Base-by-base conservation (phyloP, 2,113 vertebrate species). In the Drymodes brunneopygia region DNA sequence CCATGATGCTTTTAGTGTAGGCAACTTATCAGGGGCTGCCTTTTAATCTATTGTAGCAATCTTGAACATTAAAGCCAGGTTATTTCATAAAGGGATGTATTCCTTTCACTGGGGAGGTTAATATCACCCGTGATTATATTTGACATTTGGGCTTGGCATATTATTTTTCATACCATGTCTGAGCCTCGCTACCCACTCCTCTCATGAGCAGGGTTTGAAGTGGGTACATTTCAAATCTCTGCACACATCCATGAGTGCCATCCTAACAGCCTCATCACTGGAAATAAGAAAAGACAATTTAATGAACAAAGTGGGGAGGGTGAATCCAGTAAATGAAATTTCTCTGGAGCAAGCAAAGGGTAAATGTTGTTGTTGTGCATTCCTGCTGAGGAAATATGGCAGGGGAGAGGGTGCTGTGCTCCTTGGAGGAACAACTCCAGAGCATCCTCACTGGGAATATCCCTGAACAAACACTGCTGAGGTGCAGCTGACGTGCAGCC, bases 1-100 rank as follows among this genome's bases (percentile, higher is more conserved):
- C 95, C 91, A 84, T 79, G 60, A 88, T 88, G 94, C 92, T 93
- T 96, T 96, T 95, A 96, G 95, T 81, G 90, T 64, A 95, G 94
- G 86, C 85, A 90, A 83, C 74, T 88, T 95, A 88, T 85, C 91
- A 85, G 67, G 90, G 88, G 51, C 94, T 93, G 95, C 70, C 15
- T 58, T 93, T 96, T 87, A 93, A 95, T 91, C 91, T 81, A 33
- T 27, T 89, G 90, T 28, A 92, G 88, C 93, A 93, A 92, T 95
- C 91, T 95, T 89, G 71, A 97, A 42, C 88, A 83, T 96, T 95
- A 95, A 88, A 96, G 88, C 71, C 80, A 61, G 94, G 44, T 92
- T 96, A 95, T 97, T 96, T 93, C 94, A 90, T 81, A 85, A 77
- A 94, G 71, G 92, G 92, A 51, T 95, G 56, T 75, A 93, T 95